These are phyloP conservation scores for Gymnoscopelus microlampas DNA, from an alignment of 2,797 vertebrate genomes.

Conservation along the genomic window DNA sequence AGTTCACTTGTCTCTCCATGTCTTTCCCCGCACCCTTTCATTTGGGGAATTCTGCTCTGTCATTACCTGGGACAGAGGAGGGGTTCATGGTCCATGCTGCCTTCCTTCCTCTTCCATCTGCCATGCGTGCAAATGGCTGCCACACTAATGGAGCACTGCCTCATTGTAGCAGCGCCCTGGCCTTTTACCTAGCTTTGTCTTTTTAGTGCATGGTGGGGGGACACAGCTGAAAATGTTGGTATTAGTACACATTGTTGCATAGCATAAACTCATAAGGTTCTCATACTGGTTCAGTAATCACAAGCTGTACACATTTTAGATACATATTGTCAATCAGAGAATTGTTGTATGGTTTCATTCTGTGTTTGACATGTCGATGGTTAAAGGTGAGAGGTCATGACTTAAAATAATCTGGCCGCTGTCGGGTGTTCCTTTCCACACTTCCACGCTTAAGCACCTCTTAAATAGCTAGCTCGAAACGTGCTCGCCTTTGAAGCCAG, in stretches of 20 bases:
- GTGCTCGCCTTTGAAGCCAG: conserved; percentile 44
- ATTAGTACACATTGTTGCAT: conserved; percentile 48
- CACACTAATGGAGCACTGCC: conserved; percentile 16
- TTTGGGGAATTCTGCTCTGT: conserved; percentile 66
- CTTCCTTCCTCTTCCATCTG: conserved; percentile 52
- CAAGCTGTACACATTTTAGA: conserved; percentile 5
- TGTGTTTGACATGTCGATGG: conserved; percentile 21
- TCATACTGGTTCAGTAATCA: conserved; percentile 27
- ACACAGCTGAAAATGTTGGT: conserved; percentile 39
- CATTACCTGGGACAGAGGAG: conserved; percentile 72
- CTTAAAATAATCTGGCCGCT: conserved; percentile 52
- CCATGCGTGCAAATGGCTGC: conserved; percentile 54
- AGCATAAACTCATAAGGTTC: conserved; percentile 36
- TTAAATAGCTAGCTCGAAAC: conserved; percentile 42
- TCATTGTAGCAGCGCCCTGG: conserved; percentile 35
- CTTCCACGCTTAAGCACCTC: conserved; percentile 23
- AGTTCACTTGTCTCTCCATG: conserved; percentile 63
- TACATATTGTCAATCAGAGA: conserved; percentile 3
- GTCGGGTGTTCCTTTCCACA: conserved; percentile 19
- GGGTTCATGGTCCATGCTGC: conserved; percentile 41
- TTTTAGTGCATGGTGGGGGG: conserved; percentile 28
- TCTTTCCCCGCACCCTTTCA: conserved; percentile 59
- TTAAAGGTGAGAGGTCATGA: conserved; percentile 44
- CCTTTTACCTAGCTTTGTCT: conserved; percentile 38
- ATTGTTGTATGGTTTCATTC: conserved; percentile 12